phyloP scores from a whole-genome alignment of 2,797 vertebrate species.

The Malacoraja senta region DNA sequence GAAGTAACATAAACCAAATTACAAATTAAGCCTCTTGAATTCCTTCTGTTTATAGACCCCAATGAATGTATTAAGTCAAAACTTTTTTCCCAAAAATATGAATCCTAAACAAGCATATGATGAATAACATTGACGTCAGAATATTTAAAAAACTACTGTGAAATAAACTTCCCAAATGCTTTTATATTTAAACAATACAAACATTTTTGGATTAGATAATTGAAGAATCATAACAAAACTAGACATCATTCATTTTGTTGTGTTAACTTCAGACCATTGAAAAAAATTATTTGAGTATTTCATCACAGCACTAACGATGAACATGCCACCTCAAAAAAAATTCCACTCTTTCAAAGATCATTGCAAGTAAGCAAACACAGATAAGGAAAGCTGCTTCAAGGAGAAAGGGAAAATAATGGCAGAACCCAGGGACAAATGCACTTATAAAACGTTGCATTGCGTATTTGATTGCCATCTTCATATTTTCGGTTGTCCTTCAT shows the following conservation, averaged over 20 bases:
- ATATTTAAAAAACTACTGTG: not conserved
- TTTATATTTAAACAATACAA: not conserved
- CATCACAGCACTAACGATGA: not conserved
- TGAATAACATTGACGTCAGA: not conserved
- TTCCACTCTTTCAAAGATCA: slow-evolving; percentile 9
- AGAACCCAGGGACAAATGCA: slow-evolving; percentile 23
- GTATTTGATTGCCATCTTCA: not conserved
- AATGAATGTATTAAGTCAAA: not conserved
- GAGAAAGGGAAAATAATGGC: not conserved
- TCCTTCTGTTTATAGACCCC: not conserved
- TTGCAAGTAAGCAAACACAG: not conserved
- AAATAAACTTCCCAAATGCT: not conserved
- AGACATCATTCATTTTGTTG: slow-evolving; percentile 14
- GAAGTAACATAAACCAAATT: not conserved
- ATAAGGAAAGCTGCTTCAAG: slow-evolving; percentile 22
- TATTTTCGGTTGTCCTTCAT: not conserved
- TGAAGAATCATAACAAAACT: not conserved
- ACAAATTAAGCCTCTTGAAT: not conserved
- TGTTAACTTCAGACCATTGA: slow-evolving; percentile 12
- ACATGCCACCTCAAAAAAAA: not conserved
- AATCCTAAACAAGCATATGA: not conserved
- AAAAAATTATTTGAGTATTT: not conserved
- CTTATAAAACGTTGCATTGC: slow-evolving; percentile 15
- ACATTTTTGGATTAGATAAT: not conserved
- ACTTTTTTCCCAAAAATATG: not conserved